phyloP scores from a whole-genome alignment of 2,113 vertebrate genomes.

The Calonectris borealis region DNA sequence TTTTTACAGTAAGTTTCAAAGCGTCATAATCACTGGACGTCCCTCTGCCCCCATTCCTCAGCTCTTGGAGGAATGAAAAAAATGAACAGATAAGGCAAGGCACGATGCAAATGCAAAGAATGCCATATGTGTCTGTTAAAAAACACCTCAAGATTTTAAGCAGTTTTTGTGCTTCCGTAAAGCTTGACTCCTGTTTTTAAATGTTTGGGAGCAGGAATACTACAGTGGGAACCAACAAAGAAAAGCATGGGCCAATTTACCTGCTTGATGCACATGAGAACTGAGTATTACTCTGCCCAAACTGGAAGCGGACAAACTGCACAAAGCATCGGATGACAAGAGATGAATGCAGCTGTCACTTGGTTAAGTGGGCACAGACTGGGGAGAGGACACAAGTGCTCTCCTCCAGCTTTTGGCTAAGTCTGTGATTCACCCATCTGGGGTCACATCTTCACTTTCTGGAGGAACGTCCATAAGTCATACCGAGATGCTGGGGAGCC shows the following conservation, averaged over 20 bases:
- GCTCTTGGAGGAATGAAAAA: neutral
- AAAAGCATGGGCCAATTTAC: neutral
- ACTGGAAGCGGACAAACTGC: neutral
- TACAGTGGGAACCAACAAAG: neutral
- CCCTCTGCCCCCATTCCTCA: neutral
- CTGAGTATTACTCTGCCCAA: neutral
- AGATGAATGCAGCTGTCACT: neutral
- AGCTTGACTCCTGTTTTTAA: neutral
- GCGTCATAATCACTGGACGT: neutral
- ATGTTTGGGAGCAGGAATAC: neutral
- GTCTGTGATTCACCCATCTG: neutral
- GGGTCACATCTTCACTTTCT: neutral
- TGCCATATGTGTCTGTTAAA: neutral
- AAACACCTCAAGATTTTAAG: neutral
- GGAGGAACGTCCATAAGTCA: neutral
- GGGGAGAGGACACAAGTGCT: neutral
- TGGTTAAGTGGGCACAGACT: fast-evolving
- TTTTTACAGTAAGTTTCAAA: neutral
- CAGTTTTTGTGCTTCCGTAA: neutral
- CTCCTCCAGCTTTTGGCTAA: neutral
- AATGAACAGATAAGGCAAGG: neutral
- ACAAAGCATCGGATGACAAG: neutral
- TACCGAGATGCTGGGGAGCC: neutral
- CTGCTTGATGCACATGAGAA: neutral
- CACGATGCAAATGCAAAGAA: fast-evolving